Evolutionary conservation across 2,888 invertebrate species (phyloP), one percentile per base, ranked within the genome.

Genomic region (Athalia rosae): DNA sequence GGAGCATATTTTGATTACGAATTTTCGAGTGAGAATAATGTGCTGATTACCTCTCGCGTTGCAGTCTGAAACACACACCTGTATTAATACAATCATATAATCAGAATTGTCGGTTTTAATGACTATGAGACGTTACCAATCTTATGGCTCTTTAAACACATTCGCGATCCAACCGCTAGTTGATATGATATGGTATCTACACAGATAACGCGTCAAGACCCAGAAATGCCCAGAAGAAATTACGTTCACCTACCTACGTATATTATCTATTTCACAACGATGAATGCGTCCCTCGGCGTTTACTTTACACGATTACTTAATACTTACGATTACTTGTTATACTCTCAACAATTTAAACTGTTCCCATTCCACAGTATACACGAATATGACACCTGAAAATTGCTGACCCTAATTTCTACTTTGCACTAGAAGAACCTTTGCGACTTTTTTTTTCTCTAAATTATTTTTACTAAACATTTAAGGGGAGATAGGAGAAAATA

Each of bases 61-160:
- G 48, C 28, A 50, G 67, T 28, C 45, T 50, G 11, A 53, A 53
- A 53, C 53, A 53, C 53, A 3, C 9, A 11, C 6, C 2, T 41
- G 4, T 58, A 5, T 71, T 71, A 71, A 56, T 58, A 58, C 7
- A 13, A 71, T 43, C 11, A 56, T 58, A 58, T 7, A 13, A 71
- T 43, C 11, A 58, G 58, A 71, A 45, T 58, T 58, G 71, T 58
- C 58, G 8, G 45, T 71, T 71, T 58, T 6, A 47, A 45, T 71
- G 28, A 28, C 28, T 28, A 28, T 28, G n/a, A 45, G 71, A 71
- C 71, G 58, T 71, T 71, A 71, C 58, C 71, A 71, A 71, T 71
- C 71, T 71, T 71, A 71, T 45, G 58, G 15, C 56, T 71, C 58
- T 58, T 71, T 45, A 58, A 71, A 71, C 58, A 71, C 58, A 71